A percentile compares a stretch with the other conserved stretches of the same genome.
These are phyloP conservation scores for Microctenopoma stevenorrisi DNA, from an alignment of 2,797 vertebrate species.

Conservation along the genomic window DNA sequence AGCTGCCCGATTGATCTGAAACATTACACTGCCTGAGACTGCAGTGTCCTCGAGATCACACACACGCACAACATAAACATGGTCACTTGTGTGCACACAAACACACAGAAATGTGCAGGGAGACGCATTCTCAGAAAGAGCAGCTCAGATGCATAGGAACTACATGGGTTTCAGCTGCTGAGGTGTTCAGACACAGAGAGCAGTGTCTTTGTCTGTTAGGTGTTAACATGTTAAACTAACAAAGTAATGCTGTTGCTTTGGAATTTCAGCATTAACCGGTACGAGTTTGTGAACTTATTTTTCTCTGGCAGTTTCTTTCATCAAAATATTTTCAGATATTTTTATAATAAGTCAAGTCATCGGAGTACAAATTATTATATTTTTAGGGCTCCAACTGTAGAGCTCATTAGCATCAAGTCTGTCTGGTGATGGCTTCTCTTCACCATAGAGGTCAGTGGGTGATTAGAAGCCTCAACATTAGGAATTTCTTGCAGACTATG, in stretches of 20 bases:
- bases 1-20: slow-evolving; percentile 65
- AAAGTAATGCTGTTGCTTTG: neutral
- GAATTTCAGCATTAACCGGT: neutral
- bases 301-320: neutral
- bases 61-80: slow-evolving; percentile 31
- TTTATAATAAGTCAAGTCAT: neutral
- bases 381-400: too few relatives aligned
- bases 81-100: slow-evolving; percentile 12
- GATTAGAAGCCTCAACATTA: slow-evolving; percentile 12
- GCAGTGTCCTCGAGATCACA: slow-evolving; percentile 38
- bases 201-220: neutral
- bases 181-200: neutral
- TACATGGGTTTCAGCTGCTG: neutral
- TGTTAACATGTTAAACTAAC: neutral
- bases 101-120: slow-evolving; percentile 14
- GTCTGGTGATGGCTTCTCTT: neutral
- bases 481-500: neutral
- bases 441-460: neutral
- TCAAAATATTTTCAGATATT: neutral
- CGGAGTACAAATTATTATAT: too few relatives aligned
- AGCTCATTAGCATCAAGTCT: too few relatives aligned
- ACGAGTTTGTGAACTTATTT: neutral
- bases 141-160: neutral
- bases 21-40: slow-evolving; percentile 34
- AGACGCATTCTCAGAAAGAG: neutral